Base-by-base conservation (phyloP, 35 echinoderm and acorn worm genomes). In the Apostichopus californicus region DNA sequence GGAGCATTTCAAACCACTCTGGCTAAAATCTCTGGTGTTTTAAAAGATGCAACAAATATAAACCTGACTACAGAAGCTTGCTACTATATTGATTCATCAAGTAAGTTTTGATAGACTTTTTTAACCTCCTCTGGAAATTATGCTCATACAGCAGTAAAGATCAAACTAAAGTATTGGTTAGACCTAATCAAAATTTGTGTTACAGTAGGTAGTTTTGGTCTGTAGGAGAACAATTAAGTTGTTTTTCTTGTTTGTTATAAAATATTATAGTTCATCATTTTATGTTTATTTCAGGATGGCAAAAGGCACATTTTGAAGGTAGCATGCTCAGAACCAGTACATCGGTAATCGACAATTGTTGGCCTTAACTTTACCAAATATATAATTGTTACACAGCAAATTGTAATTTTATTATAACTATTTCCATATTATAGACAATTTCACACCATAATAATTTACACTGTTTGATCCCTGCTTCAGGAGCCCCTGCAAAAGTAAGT, bases 1-100 rank as follows among this genome's bases (percentile, higher is more conserved):
- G 93, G 96, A 9, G 93, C 95, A 55, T 72, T 92, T 24, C 89
- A 94, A 20, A 87, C 79, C 18, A 77, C 79, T 20, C 77, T 94
- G 5, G 75, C 4, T 9, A 94, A 94, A 87, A 90, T 97, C 23
- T 81, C 57, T 34, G 73, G 64, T 57, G 25, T 94, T 8, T 63
- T 97, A 20, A 92, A 65, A 86, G 87, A 94, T 12, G 91, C 81
- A 53, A 22, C 6, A 24, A 87, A 94, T 77, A 80, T 97, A 26
- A 20, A 90, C 3, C 86, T 97, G 25, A 73, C 94, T 80, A 97
- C 95, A 73, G 95, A 97, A 59, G 88, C 92, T 17, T 94, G 95
- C 95, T 97, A 94, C 72, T 94, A 97, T 63, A 70, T 97, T 23
- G 78, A 94, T 23, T 88, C 91, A 12, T 20, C 11, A 21, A 65